phyloP scores from a whole-genome alignment of 2,888 invertebrate species.

The Theristus sp. region DNA sequence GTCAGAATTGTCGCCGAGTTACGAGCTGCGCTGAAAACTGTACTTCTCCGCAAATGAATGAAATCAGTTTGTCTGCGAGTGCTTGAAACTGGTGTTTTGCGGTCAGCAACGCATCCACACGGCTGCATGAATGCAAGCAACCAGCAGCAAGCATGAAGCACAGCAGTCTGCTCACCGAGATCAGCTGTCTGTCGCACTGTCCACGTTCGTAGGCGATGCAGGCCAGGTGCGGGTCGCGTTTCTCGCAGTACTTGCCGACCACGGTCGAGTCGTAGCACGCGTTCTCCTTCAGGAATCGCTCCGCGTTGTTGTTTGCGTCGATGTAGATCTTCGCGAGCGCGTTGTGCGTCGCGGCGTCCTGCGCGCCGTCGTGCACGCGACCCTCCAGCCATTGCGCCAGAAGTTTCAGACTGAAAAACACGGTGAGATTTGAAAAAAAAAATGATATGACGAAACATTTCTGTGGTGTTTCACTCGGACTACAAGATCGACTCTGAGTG shows the following conservation, averaged over 20 bases:
- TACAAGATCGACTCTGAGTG: too few relatives aligned
- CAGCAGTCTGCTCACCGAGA: slow-evolving; percentile 49
- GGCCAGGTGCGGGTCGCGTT: slow-evolving; percentile 93
- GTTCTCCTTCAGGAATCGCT: slow-evolving; percentile 49
- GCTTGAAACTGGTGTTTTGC: too few relatives aligned
- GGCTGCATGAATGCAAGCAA: too few relatives aligned
- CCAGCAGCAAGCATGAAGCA: too few relatives aligned
- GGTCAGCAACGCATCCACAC: too few relatives aligned
- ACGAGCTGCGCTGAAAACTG: too few relatives aligned
- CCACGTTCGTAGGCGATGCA: slow-evolving; percentile 98
- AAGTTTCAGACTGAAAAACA: slow-evolving; percentile 58
- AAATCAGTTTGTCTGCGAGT: too few relatives aligned
- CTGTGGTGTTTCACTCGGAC: too few relatives aligned
- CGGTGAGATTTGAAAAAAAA: too few relatives aligned
- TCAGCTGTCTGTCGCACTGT: slow-evolving; percentile 87
- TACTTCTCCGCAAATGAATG: too few relatives aligned
- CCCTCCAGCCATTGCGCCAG: slow-evolving; percentile 91
- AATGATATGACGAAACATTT: too few relatives aligned
- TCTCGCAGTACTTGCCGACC: slow-evolving; percentile 83
- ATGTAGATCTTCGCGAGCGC: slow-evolving; percentile 98
- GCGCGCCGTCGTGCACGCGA: slow-evolving; percentile 85
- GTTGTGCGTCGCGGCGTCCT: slow-evolving; percentile 94
- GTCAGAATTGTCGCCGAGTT: too few relatives aligned
- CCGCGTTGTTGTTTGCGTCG: slow-evolving; percentile 97
- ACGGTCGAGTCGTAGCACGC: slow-evolving; percentile 78